These are phyloP conservation scores for Ellobium chinense DNA, from an alignment of 2,888 invertebrate genomes.

Conservation along the genomic window DNA sequence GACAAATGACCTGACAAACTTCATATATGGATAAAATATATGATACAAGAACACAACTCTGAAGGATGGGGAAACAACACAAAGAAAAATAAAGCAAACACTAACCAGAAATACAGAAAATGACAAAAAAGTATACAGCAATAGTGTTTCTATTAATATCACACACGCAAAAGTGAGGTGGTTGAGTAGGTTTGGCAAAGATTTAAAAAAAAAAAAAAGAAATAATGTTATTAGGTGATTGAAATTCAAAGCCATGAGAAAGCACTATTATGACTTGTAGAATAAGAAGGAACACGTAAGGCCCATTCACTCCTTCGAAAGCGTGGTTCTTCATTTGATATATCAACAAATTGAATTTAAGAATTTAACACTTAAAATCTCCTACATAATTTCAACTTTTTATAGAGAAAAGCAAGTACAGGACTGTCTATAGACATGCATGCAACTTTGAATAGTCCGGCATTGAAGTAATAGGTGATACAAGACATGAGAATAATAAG, in stretches of 20 bases:
- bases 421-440: background rate
- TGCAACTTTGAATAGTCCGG: background rate
- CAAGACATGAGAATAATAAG: background rate
- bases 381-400: too few species aligned
- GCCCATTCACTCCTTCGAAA: slow-evolving; percentile 42
- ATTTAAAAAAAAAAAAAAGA: slow-evolving; percentile 9
- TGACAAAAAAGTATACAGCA: background rate
- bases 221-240: slow-evolving; percentile 4
- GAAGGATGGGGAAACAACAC: too few species aligned
- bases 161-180: background rate
- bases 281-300: slow-evolving; percentile 8
- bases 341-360: background rate
- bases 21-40: too few species aligned
- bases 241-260: slow-evolving; percentile 34
- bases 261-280: background rate
- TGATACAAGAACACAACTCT: too few species aligned
- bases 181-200: background rate
- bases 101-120: too few species aligned
- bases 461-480: background rate
- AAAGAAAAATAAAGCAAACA: too few species aligned
- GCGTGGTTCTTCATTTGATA: slow-evolving; percentile 26
- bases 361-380: background rate
- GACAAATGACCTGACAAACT: too few species aligned
- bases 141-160: background rate
- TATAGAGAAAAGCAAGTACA: background rate